Conservation (phyloP, 2,797 vertebrate genomes). For the Monodelphis domestica region DNA sequence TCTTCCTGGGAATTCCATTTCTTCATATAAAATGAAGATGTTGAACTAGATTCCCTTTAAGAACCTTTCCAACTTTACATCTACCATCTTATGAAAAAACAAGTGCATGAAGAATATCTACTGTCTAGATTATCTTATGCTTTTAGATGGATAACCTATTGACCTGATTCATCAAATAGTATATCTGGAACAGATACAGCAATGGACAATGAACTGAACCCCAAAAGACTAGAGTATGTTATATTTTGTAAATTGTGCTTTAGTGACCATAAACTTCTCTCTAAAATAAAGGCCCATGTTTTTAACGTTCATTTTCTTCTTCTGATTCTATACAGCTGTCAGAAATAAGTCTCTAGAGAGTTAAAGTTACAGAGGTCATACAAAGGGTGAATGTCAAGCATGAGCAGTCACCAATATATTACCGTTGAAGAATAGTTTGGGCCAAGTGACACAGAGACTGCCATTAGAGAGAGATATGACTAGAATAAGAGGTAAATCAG, state of each 20-base stretch:
- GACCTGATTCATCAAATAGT: not conserved
- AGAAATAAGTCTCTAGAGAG: not conserved
- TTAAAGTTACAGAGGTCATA: not conserved
- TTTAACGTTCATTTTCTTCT: not conserved
- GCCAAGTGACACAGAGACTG: not conserved
- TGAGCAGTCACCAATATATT: not conserved
- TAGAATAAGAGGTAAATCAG: not conserved
- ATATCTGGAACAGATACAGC: not conserved
- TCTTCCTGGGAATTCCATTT: not conserved
- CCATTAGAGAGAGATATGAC: not conserved
- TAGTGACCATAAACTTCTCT: not conserved
- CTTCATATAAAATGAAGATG: not conserved
- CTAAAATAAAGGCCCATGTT: not conserved
- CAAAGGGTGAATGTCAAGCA: not conserved
- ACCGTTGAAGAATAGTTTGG: not conserved
- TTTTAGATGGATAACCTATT: not conserved
- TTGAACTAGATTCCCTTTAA: not conserved
- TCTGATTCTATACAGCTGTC: not conserved
- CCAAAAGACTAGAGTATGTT: not conserved
- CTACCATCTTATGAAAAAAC: not conserved
- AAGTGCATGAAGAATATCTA: not conserved
- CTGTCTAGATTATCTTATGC: not conserved
- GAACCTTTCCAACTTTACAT: not conserved
- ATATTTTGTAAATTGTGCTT: not conserved
- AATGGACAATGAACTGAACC: not conserved